phyloP scores from a whole-genome alignment of 1,140 invertebrate species.

The Bombus terrestris region DNA sequence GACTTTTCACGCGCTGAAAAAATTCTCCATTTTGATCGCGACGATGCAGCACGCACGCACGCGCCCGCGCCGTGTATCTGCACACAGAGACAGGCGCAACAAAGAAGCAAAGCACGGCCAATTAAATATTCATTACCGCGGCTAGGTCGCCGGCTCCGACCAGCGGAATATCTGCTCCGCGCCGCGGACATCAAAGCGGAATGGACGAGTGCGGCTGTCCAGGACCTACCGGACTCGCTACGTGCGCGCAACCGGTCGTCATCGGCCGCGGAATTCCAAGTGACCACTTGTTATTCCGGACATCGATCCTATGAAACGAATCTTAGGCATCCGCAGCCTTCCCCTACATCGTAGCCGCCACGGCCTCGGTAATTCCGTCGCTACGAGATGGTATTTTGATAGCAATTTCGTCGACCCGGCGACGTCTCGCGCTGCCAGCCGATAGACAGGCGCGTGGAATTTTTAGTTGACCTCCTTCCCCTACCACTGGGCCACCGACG shows the following conservation, averaged over 20 bases:
- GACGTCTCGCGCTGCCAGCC: too few species aligned
- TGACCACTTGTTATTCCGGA: conserved; percentile 57
- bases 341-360: conserved; percentile 35
- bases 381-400: conserved; percentile 31
- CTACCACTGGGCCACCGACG: too few species aligned
- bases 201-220: conserved; percentile 41
- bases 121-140: conserved; percentile 67
- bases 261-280: conserved; percentile 59
- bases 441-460: background rate
- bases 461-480: conserved; percentile 11
- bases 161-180: conserved; percentile 36
- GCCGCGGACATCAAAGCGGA: conserved; percentile 65
- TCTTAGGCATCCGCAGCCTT: conserved; percentile 35
- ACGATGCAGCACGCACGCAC: conserved; percentile 1
- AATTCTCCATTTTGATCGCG: conserved; percentile 28
- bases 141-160: conserved; percentile 17
- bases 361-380: conserved; percentile 12
- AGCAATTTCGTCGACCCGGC: conserved; percentile 14
- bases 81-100: background rate
- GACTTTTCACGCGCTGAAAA: conserved; percentile 2
- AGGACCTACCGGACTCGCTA: conserved; percentile 44
- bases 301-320: conserved; percentile 42
- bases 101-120: conserved; percentile 2
- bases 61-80: background rate
- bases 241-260: conserved; percentile 54